Evolutionary conservation across 2,797 vertebrate species (phyloP), one percentile per base, ranked within the genome.

Genomic region (Danio aesculapii): DNA sequence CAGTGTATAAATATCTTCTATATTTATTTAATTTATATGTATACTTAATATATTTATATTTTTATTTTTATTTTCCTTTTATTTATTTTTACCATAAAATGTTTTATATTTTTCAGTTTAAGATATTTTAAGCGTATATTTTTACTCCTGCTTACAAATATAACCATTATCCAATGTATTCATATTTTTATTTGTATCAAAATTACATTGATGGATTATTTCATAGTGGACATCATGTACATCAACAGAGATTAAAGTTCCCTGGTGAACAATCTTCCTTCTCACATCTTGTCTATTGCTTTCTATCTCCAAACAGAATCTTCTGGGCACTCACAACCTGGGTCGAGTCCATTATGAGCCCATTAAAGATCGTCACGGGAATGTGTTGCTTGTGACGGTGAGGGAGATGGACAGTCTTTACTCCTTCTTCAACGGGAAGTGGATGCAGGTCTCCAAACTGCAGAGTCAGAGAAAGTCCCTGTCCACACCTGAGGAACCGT

Each of bases 391-490:
- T 79, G 95, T 99, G 77, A 97, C 97, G 13, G 93, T 98, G 83
- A 93, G 97, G 70, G 97, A 98, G 89, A 93, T 93, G 57, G 97
- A 98, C 88, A 95, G 93, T 75, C 95, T 96, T 82, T 97, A 95
- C 88, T 96, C 97, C 0, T 95, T 97, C 90, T 95, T 96, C 88
- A 97, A 94, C 4, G 97, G 97, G 77, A 98, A 96, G 88, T 99
- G 97, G 98, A 96, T 97, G 94, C 97, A 96, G 87, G 94, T 98
- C 86, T 95, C 95, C 90, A 99, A 98, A 82, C 93, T 99, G 72
- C 98, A 99, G 93, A 99, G 97, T 88, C 98, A 99, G 92, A 95
- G 97, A 89, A 99, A 99, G 92, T 97, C 96, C n/a, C 93, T 99
- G 75, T 99, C 98, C 86, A 99, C 97, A 4, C 98, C 97, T 0